Evolutionary conservation across 2,797 vertebrate species (phyloP), one percentile per base, ranked within the genome.

Genomic region (Enteromius thamalakanensis): DNA sequence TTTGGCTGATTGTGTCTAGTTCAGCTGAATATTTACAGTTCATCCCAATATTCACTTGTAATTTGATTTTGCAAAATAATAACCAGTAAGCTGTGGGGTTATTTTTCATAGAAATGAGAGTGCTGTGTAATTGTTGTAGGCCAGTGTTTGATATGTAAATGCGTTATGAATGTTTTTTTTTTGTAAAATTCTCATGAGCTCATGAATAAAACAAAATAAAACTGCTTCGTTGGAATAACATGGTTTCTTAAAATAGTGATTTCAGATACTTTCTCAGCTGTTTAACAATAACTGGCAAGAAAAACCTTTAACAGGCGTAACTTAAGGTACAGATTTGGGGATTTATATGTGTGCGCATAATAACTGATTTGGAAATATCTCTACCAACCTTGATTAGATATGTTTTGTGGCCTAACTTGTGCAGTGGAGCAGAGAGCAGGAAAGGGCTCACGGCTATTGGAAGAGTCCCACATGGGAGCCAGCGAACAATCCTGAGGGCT

Each of bases 381-480:
- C 40, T 32, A 34, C 17, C 42, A 65, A 34, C 76, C 64, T 79
- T 67, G 62, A 34, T 65, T 55, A 58, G 47, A 67, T 3, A 3
- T 32, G 47, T 82, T 75, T 76, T 76, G 62, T 76, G 81, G 15
- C n/a, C 49, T 55, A 32, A 37, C 26, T 75, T 19, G 10, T 26
- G 49, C 70, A 76, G 26, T 37, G 47, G 32, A 72, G 60, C 60
- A 26, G 6, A 47, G 11, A 55, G 26, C 34, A 67, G 11, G 47
- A 67, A 65, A 60, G 2, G 29, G 42, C 65, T 53, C 12, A 12
- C 1, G 29, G 60, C 72, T 62, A 21, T 68, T 68, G 78, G 47
- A 68, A 64, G 65, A 42, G 62, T 76, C 74, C 53, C 64, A 76
- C 45, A 72, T 71, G 55, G 58, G 55, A 82, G 42, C 21, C 49